Base-by-base conservation (phyloP, 2,888 invertebrate species). In the Ariolimax columbianus region DNA sequence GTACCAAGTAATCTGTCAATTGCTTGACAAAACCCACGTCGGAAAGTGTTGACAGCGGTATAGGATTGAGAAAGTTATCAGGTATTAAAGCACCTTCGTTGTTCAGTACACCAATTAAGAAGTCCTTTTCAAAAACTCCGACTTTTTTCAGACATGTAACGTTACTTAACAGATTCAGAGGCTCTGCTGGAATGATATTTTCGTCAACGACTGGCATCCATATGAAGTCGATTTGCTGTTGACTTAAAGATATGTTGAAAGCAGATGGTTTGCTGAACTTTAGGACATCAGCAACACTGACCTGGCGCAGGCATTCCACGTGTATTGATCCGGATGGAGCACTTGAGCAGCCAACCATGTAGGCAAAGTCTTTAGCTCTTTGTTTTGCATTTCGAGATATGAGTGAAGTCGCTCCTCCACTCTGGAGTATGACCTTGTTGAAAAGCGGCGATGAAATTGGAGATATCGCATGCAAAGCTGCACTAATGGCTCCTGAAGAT, bases 401-500 rank as follows among this genome's bases (percentile, higher is more conserved):
- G 23, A 84, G 40, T 0, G 63, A 19, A 11, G 84, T 63, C 4
- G 73, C 80, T 11, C 78, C 40, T 23, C 84, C 84, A 33, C 84
- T 84, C 51, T 84, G 84, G 26, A 84, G 33, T 26, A 84, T 75
- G 33, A 51, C 84, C 33, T 80, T 84, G 11, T 84, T 47, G 80
- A 84, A 84, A 17, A 73, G 30, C 17, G 26, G 30, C 23, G 73
- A 73, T 26, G 84, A 63, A 59, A 80, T 59, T 17, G 84, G 84
- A 14, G 84, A 84, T 19, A 84, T 9, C 0, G 47, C 47, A 14
- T 73, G 87, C 33, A 87, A n/a, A 9, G 83, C 80, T 23, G 72
- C 51, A 36, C 87, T 83, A 33, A 70, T 72, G 38, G 83, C 80
- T 6, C 87, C 87, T 11, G 87, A 75, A 26, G 87, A 87, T 40